Evolutionary conservation across 2,888 invertebrate species (phyloP).

Genomic region (Theretra japonica): DNA sequence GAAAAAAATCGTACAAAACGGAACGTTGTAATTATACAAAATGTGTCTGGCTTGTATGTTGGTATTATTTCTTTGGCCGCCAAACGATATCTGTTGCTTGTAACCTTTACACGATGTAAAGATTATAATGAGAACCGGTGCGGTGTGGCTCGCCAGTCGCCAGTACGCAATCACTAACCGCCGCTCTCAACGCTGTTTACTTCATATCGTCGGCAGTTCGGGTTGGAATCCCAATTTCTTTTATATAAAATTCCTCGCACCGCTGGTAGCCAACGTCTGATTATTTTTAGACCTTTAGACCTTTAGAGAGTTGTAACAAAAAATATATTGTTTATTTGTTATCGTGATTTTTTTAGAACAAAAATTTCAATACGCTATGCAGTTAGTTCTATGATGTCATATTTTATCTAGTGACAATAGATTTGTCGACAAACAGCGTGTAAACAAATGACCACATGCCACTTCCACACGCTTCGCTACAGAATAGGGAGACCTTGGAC

Average conservation of each 20-base stretch:
- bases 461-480: not conserved
- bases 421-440: not conserved
- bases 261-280: not conserved
- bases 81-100: not conserved
- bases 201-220: not conserved
- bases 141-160: not conserved
- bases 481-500: slow-evolving; percentile 27
- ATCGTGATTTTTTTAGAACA: no score
- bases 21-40: not conserved
- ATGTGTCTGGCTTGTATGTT: not conserved
- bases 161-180: not conserved
- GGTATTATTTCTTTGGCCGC: not conserved
- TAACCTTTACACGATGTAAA: not conserved
- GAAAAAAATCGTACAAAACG: not conserved
- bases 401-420: not conserved
- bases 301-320: no score
- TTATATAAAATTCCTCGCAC: not conserved
- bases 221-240: not conserved
- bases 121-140: not conserved
- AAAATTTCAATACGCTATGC: no score
- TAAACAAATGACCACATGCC: not conserved
- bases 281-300: not conserved
- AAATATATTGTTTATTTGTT: no score
- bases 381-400: no score
- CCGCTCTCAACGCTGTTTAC: not conserved